phyloP scores from a whole-genome alignment of 2,797 vertebrate genomes.

The Myotis vivesi region DNA sequence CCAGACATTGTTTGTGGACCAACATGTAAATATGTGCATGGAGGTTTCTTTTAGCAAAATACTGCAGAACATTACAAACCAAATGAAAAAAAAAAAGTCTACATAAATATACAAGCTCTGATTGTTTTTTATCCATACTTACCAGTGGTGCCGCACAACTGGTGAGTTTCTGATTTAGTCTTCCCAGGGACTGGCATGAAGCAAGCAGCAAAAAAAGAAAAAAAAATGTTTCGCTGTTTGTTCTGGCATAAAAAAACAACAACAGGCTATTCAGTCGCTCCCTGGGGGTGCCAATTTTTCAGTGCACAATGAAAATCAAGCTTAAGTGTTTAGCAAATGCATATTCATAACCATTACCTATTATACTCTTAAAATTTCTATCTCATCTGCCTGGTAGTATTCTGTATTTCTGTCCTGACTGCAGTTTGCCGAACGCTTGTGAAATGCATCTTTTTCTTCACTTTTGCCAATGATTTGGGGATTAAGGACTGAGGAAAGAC shows the following conservation, averaged over 20 bases:
- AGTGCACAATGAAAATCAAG: constrained; percentile 57
- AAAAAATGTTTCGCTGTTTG: background rate
- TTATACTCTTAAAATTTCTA: background rate
- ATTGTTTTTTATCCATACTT: background rate
- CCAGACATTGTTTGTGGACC: background rate
- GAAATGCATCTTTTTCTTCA: background rate
- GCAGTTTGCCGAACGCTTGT: background rate
- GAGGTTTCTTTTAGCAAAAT: constrained; percentile 4
- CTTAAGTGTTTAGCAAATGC: constrained; percentile 33
- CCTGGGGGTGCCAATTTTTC: constrained; percentile 41
- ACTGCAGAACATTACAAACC: background rate
- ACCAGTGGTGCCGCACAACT: background rate
- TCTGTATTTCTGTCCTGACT: constrained; percentile 34
- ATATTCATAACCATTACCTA: constrained; percentile 48
- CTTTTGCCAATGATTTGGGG: constrained; percentile 43
- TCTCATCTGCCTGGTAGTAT: background rate
- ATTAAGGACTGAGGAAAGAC: constrained; percentile 24
- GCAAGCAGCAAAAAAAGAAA: background rate
- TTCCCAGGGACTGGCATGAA: constrained; percentile 19
- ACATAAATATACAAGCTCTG: background rate
- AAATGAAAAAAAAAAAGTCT: background rate
- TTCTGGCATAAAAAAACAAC: constrained; percentile 39
- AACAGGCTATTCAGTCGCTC: background rate
- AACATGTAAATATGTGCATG: background rate
- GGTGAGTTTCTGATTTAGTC: background rate